These are phyloP conservation scores for Eupithecia tripunctaria DNA, from an alignment of 2,888 invertebrate species.

Conservation along the genomic window DNA sequence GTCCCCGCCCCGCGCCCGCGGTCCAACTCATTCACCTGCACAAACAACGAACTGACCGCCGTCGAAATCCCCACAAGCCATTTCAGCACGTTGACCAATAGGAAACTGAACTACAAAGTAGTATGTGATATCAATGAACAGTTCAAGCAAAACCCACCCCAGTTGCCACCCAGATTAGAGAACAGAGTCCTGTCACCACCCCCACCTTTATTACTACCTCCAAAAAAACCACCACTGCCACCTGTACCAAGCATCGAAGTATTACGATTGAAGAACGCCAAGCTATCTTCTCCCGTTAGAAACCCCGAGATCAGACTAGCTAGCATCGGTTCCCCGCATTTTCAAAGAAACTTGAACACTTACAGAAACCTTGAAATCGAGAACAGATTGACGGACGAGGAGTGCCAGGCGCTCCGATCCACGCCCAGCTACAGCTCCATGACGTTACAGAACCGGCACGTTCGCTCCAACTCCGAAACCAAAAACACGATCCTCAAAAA, in stretches of 20 bases:
- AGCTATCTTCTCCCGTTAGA: slow-evolving; percentile 70
- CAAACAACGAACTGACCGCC: slow-evolving; percentile 73
- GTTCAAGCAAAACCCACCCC: slow-evolving; percentile 72
- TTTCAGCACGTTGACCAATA: slow-evolving; percentile 77
- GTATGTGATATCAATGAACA: slow-evolving; percentile 78
- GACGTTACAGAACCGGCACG: slow-evolving; percentile 76
- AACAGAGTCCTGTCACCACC: slow-evolving; percentile 74
- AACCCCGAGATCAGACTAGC: slow-evolving; percentile 82
- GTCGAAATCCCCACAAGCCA: slow-evolving; percentile 76
- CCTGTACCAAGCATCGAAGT: slow-evolving; percentile 87
- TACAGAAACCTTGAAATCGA: slow-evolving; percentile 85
- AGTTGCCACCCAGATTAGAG: slow-evolving; percentile 81
- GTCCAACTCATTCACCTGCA: slow-evolving; percentile 83
- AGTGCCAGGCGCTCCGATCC: slow-evolving; percentile 60
- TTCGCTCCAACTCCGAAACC: slow-evolving; percentile 78
- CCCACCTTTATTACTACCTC: slow-evolving; percentile 84
- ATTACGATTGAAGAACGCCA: slow-evolving; percentile 82
- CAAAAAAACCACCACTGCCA: slow-evolving; percentile 89
- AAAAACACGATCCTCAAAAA: slow-evolving; percentile 79
- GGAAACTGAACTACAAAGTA: slow-evolving; percentile 76
- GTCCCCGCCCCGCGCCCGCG: slow-evolving; percentile 82
- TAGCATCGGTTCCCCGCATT: slow-evolving; percentile 86
- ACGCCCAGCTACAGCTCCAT: slow-evolving; percentile 72
- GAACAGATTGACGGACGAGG: slow-evolving; percentile 69
- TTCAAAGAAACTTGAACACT: slow-evolving; percentile 84